Base-by-base conservation (phyloP, 1,140 invertebrate genomes). In the Macrobrachium rosenbergii region DNA sequence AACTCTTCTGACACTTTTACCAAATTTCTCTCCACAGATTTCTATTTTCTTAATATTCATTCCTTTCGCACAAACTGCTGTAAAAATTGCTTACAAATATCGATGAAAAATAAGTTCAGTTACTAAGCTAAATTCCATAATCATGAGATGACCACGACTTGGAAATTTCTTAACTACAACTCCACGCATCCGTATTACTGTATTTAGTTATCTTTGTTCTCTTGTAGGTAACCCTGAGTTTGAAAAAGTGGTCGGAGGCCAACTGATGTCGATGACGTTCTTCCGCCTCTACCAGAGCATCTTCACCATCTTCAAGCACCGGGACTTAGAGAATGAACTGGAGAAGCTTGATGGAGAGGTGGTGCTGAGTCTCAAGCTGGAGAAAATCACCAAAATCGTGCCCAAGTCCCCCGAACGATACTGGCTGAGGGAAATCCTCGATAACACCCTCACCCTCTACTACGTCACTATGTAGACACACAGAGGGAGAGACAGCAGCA, bases 321-420 rank as follows among this genome's bases (percentile, higher is more conserved):
- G 59, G 17, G 79, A 85, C 59, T 58, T 90, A n/a, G 84, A 88
- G 79, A 78, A 64, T 14, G 69, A 77, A 52, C 81, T 90, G 69
- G 83, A 84, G 79, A n/a, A 84, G 37, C 62, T 90, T 67, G 81
- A 88, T 3, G 89, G 89, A 10, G 80, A 90, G 73, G 89, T 88
- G 73, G 75, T 90, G 17, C 60, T 88, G 2, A 82, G 89, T 60
- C 82, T 90, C 16, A 88, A 88, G 59, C 59, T 90, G 58, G 87
- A 90, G 80, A 90, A 90, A 80, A 90, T 90, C 63, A 90, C 89
- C 28, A 87, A 86, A 58, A 82, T 83, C 63, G 83, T 90, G 21
- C 86, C 89, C 5, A 88, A 81, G 67, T 79, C 89, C 23, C 87
- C 89, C 2, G 81, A 87, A 37, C 72, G 81, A 21, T 73, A 80